A percentile compares a stretch with the other conserved stretches of the same genome.
These are phyloP conservation scores for Amphipyra tragopoginis DNA, from an alignment of 2,888 invertebrate genomes.

Conservation along the genomic window DNA sequence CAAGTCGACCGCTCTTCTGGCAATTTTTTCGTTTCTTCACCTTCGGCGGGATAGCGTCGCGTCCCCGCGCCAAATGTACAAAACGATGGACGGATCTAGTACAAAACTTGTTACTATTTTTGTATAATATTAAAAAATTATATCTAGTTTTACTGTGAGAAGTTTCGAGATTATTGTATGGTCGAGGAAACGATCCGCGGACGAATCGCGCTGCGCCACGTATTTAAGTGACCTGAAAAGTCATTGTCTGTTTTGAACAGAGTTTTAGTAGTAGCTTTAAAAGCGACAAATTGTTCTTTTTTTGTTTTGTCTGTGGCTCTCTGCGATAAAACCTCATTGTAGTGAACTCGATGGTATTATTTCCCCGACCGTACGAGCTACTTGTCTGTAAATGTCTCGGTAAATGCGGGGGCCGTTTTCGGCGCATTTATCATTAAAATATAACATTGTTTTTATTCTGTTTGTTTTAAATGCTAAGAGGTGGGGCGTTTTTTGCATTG, in stretches of 20 bases:
- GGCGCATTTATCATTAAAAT: slow-evolving; percentile 68
- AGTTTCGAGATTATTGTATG: slow-evolving; percentile 65
- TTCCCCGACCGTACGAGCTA: slow-evolving; percentile 66
- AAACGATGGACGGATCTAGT: slow-evolving; percentile 85
- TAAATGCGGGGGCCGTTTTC: slow-evolving; percentile 69
- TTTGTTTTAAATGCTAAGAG: slow-evolving; percentile 45
- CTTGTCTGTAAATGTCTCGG: slow-evolving; percentile 60
- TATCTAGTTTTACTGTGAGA: slow-evolving; percentile 81
- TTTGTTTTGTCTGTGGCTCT: slow-evolving; percentile 23
- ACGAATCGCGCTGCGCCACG: slow-evolving; percentile 23
- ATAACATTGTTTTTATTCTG: slow-evolving; percentile 63
- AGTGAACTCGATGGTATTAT: slow-evolving; percentile 43
- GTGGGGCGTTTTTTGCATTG: slow-evolving; percentile 30
- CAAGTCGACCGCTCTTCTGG: slow-evolving; percentile 8
- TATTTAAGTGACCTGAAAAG: slow-evolving; percentile 53
- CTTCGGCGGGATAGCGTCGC: slow-evolving; percentile 61
- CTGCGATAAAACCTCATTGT: slow-evolving; percentile 14
- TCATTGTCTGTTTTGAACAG: slow-evolving; percentile 52
- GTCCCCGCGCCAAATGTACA: slow-evolving; percentile 85
- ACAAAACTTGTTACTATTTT: slow-evolving; percentile 90
- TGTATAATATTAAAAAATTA: slow-evolving; percentile 85
- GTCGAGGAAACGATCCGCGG: slow-evolving; percentile 63
- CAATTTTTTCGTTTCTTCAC: slow-evolving; percentile 51
- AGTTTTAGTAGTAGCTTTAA: slow-evolving; percentile 49
- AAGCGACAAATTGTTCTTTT: slow-evolving; percentile 24